A percentile compares a stretch with the other conserved stretches of the same genome.
Conservation (phyloP, 2,797 vertebrate genomes). For the Microhierax caerulescens region DNA sequence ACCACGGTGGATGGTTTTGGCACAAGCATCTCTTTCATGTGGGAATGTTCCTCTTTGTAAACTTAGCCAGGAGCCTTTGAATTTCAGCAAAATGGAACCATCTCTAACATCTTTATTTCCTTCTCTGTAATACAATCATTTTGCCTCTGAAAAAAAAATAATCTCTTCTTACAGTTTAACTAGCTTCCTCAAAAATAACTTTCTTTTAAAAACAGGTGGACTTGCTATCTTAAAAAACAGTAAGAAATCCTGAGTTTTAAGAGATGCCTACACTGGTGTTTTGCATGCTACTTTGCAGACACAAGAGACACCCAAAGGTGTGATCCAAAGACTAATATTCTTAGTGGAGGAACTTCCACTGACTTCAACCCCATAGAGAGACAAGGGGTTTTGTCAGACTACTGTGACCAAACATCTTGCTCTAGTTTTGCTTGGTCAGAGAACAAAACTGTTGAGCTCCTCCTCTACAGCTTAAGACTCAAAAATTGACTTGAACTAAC, state of each 20-base stretch:
- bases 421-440: background rate
- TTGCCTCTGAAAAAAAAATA: background rate
- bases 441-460: background rate
- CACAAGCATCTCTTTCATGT: background rate
- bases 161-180: background rate
- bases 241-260: background rate
- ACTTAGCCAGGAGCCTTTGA: slow-evolving; percentile 40
- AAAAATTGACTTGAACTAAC: background rate
- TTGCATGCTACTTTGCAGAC: background rate
- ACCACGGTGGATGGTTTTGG: background rate
- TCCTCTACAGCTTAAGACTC: background rate
- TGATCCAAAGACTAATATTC: background rate
- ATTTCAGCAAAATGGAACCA: background rate
- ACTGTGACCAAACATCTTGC: background rate
- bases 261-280: accelerated
- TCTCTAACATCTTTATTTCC: slow-evolving; percentile 11
- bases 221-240: background rate
- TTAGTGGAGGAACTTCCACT: background rate
- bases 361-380: background rate
- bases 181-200: background rate
- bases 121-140: background rate
- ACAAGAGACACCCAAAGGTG: background rate
- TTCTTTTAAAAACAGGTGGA: background rate
- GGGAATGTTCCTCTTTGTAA: background rate
- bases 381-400: background rate